Evolutionary conservation across 64 coral and sea anemone genomes (phyloP), one percentile per base, ranked within the genome.

Genomic region (Stichodactyla helianthus): DNA sequence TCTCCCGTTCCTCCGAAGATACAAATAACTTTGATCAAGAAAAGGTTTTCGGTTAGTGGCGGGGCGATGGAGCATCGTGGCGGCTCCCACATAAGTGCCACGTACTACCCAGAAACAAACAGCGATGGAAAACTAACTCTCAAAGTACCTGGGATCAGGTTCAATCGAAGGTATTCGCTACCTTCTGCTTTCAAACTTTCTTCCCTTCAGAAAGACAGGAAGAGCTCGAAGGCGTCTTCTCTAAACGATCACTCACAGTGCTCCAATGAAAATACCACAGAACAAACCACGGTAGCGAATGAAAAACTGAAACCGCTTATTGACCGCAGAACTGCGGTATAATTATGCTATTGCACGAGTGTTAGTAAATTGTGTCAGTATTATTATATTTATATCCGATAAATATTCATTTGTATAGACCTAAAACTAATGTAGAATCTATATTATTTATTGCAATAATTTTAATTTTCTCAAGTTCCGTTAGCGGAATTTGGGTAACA

Each of bases 1-100:
- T 90, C 91, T 0, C 88, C 91, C 13, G 83, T 86, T 13, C 88
- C 91, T 54, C 77, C 71, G 14, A 88, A 67, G n/a, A 88, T 86
- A 77, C 87, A 92, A 70, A 60, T 92, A 61, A 83, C 91, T 18
- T 71, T 88, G 4, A 67, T 79, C 27, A 84, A 84, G n/a, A 84
- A 84, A 63, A 15, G 82, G 3, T 84, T 84, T n/a, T 84, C 82
- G 17, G 23, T 83, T 10, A 83, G 81, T 55, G 81, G 81, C 10
- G 52, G n/a, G 5, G 19, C 83, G 51, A 0, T 83, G 20, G 91
- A 92, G 12, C 80, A 54, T 18, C 84, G 84, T 9, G 62, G 86
- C 7, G 67, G 18, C 0, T 92, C 91, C 0, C 79, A 44, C 16
- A 86, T 20, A 14, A 92, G 91, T 16, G 87, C 44, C 4, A 77